Evolutionary conservation across 2,888 invertebrate species (phyloP).

Genomic region (Oscheius sp.): DNA sequence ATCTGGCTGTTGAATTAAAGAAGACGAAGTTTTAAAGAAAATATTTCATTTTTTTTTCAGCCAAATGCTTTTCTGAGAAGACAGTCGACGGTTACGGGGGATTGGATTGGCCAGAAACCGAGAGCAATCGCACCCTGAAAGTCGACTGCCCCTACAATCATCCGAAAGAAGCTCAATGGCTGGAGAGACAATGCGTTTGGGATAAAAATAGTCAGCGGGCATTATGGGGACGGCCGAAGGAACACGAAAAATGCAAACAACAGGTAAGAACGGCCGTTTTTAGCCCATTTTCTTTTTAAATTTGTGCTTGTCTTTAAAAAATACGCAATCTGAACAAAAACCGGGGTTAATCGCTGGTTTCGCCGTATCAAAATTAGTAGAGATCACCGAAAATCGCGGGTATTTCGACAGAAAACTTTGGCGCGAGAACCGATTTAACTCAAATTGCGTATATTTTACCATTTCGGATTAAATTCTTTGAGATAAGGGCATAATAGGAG

Average conservation of each 20-base stretch:
- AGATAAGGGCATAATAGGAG: too few species aligned
- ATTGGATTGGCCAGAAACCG: conserved; percentile 65
- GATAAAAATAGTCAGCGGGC: conserved; percentile 50
- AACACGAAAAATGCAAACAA: conserved; percentile 49
- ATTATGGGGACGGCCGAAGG: conserved; percentile 47
- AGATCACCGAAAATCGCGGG: too few species aligned
- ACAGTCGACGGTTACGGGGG: conserved; percentile 67
- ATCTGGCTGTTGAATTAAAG: too few species aligned
- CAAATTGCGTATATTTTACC: too few species aligned
- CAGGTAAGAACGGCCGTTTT: conserved; percentile 39
- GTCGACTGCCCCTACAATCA: conserved; percentile 54
- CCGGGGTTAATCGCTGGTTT: too few species aligned
- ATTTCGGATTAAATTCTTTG: too few species aligned
- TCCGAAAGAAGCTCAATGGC: conserved; percentile 37
- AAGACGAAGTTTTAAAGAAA: too few species aligned
- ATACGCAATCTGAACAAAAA: too few species aligned
- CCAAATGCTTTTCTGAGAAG: conserved; percentile 62
- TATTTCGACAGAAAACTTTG: too few species aligned
- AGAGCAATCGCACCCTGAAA: conserved; percentile 45
- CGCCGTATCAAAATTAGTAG: too few species aligned
- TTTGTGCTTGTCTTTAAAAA: too few species aligned
- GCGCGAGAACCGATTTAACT: too few species aligned
- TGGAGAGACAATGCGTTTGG: conserved; percentile 52
- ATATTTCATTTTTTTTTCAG: conserved; percentile 53
- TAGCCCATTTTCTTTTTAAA: neutral